Conservation (phyloP, 2,888 invertebrate genomes). For the Tenthredo mesomela region DNA sequence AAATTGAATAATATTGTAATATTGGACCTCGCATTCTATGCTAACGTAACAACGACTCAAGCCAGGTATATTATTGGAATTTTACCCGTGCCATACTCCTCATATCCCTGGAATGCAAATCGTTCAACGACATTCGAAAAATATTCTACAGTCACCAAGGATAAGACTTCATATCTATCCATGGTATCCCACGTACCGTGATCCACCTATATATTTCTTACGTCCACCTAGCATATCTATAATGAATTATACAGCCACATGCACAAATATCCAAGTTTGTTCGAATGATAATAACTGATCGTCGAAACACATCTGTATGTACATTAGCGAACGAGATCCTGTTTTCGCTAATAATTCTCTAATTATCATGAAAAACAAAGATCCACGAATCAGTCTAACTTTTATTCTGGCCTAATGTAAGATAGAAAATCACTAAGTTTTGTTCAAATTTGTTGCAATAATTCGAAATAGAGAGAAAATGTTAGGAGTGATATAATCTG, state of each 20-base stretch:
- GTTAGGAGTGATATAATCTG: not conserved
- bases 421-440: not conserved
- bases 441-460: not conserved
- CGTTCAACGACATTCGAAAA: constrained; percentile 63
- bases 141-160: constrained; percentile 35
- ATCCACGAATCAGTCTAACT: not conserved
- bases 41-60: constrained; percentile 55
- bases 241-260: too few species aligned
- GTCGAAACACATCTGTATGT: too few species aligned
- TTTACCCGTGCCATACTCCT: constrained; percentile 61
- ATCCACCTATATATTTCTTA: not conserved
- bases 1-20: constrained; percentile 72
- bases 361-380: not conserved
- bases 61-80: constrained; percentile 69
- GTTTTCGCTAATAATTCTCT: too few species aligned
- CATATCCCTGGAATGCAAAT: constrained; percentile 66
- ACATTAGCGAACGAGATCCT: too few species aligned
- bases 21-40: constrained; percentile 70
- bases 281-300: too few species aligned
- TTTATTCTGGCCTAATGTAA: too few species aligned
- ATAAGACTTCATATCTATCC: constrained; percentile 6
- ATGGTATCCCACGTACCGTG: not conserved
- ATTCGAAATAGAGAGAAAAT: not conserved
- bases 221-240: too few species aligned
- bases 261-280: too few species aligned